Base-by-base conservation (phyloP, 2,888 invertebrate species). In the Leucoptera coffeella region DNA sequence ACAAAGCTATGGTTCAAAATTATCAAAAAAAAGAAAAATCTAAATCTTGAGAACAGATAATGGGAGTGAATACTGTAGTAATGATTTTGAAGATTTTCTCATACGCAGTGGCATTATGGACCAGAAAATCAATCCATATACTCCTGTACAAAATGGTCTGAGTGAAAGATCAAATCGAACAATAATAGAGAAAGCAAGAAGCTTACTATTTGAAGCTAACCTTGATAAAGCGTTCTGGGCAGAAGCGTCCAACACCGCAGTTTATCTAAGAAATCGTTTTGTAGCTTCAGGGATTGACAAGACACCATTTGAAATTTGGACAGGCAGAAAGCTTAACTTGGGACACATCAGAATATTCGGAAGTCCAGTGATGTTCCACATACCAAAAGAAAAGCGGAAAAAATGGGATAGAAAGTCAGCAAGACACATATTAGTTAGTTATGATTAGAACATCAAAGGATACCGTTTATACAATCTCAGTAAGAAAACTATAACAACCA, bases 241-340 rank as follows among this genome's bases (percentile, higher is more conserved):
- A 15, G 36, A 38, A 11, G 35, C 36, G 12, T 12, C 22, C 2
- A 29, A 30, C 26, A 30, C 31, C 15, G 32, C 32, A 10, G 32
- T 32, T 10, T 30, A 30, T 26, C 25, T 30, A 15, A 28, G 22
- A 15, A 32, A 29, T 11, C 25, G 37, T 12, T 25, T 30, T 7
- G 4, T 30, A 14, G 32, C 32, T 12, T 34, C 36, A 10, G 33
- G 33, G 3, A 15, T 34, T 12, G 13, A 34, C n/a, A 38, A 32
- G 21, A 38, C 35, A 28, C 34, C 38, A 19, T 35, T 24, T 32
- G 38, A 4, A 38, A 37, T n/a, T n/a, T n/a, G n/a, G n/a, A n/a
- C n/a, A n/a, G n/a, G n/a, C n/a, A n/a, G n/a, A n/a, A n/a, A n/a
- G 14, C 34, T 36, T 21, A 30, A 38, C 13, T 6, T 38, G 0